A percentile compares a stretch with the other conserved stretches of the same genome.
Conservation (phyloP, 2,888 invertebrate species). For the Orthosia gracilis region DNA sequence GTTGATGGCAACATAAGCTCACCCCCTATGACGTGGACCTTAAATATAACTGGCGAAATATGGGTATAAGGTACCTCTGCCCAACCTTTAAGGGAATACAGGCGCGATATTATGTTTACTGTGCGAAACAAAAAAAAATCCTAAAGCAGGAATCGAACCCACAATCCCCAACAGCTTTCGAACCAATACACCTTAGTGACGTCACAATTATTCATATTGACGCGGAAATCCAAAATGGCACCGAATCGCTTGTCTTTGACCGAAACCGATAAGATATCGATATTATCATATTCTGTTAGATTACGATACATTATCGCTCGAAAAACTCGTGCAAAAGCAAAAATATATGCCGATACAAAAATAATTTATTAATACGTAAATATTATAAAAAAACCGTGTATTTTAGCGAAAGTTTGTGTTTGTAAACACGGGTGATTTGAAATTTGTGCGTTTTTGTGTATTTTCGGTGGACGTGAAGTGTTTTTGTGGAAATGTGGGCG, state of each 20-base stretch:
- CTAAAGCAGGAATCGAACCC: slow-evolving; percentile 6
- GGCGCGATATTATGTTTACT: too few species aligned
- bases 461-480: slow-evolving; percentile 7
- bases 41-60: too few species aligned
- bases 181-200: neutral
- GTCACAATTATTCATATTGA: slow-evolving; percentile 27
- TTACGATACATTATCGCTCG: slow-evolving; percentile 22
- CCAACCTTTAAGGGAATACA: too few species aligned
- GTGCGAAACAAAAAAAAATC: too few species aligned
- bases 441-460: neutral
- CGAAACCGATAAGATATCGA: slow-evolving; percentile 52
- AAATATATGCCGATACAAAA: slow-evolving; percentile 27
- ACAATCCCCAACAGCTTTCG: neutral
- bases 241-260: slow-evolving; percentile 49
- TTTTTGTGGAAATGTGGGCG: neutral
- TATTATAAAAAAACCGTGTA: neutral
- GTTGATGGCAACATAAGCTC: too few species aligned
- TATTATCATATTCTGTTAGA: slow-evolving; percentile 47
- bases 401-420: slow-evolving; percentile 5
- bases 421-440: neutral
- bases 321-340: slow-evolving; percentile 38
- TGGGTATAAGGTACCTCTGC: too few species aligned
- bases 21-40: too few species aligned
- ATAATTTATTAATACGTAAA: slow-evolving; percentile 25
- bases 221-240: slow-evolving; percentile 53